Evolutionary conservation across 2,797 vertebrate genomes (phyloP).

Genomic region (Mus caroli): DNA sequence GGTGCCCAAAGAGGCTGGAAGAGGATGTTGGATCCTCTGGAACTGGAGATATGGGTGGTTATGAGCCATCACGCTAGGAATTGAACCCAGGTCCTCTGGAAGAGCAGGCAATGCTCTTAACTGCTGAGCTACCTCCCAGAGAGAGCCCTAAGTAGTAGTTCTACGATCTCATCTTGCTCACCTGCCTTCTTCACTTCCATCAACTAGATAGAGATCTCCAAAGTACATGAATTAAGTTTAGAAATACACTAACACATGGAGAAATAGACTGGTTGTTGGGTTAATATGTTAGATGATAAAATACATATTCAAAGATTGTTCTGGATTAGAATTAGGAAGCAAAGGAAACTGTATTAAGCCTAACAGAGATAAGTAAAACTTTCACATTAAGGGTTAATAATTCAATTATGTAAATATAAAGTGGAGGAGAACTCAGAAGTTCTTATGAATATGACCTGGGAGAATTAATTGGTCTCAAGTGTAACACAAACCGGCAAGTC

Average conservation of each 20-base stretch:
- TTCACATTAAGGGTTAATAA: slow-evolving; percentile 64
- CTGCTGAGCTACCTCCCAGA: not conserved
- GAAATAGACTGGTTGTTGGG: slow-evolving; percentile 26
- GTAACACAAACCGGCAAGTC: slow-evolving; percentile 54
- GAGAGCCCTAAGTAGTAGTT: not conserved
- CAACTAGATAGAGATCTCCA: slow-evolving; percentile 26
- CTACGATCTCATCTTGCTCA: slow-evolving; percentile 1
- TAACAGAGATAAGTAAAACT: slow-evolving; percentile 53
- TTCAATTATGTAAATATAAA: slow-evolving; percentile 39
- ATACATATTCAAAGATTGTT: slow-evolving; percentile 60
- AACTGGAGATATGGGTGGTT: not conserved
- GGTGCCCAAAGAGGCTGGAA: not conserved
- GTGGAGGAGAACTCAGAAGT: slow-evolving; percentile 56
- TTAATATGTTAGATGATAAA: slow-evolving; percentile 59
- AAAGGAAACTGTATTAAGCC: slow-evolving; percentile 60
- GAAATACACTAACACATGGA: slow-evolving; percentile 53
- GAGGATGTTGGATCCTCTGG: not conserved
- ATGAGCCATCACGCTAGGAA: not conserved
- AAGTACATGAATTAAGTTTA: slow-evolving; percentile 33
- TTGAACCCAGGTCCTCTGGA: not conserved
- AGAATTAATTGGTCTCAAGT: slow-evolving; percentile 65
- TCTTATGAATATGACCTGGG: slow-evolving; percentile 58
- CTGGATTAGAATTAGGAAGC: slow-evolving; percentile 61
- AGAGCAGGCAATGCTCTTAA: not conserved
- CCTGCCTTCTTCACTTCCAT: slow-evolving; percentile 37